These are phyloP conservation scores for Anabacerthia variegaticeps DNA, from an alignment of 2,797 vertebrate species.

Conservation along the genomic window DNA sequence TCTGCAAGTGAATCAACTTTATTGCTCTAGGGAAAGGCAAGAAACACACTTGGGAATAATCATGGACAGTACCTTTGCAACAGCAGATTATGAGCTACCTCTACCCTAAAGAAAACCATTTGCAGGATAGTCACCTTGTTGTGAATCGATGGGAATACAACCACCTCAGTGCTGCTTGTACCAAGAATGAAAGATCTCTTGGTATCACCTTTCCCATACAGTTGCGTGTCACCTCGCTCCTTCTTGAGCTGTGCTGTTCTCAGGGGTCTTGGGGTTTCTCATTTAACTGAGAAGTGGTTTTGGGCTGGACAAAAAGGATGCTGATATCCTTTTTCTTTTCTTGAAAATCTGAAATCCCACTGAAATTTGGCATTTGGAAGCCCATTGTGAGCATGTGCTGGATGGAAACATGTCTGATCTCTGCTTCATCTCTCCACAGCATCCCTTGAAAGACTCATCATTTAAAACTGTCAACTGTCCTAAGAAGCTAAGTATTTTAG, in stretches of 20 bases:
- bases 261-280: not conserved
- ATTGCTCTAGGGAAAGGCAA: not conserved
- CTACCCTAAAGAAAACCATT: not conserved
- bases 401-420: rapidly evolving
- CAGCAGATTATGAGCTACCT: not conserved
- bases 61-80: not conserved
- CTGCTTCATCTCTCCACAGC: not conserved
- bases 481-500: not conserved
- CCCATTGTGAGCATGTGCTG: not conserved
- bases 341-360: not conserved
- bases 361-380: not conserved
- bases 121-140: not conserved
- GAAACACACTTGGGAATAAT: not conserved
- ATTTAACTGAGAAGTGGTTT: not conserved
- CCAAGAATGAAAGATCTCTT: not conserved
- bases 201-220: not conserved
- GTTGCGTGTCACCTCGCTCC: not conserved
- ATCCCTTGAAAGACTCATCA: not conserved
- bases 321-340: not conserved
- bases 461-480: not conserved
- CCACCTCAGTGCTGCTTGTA: not conserved
- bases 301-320: not conserved
- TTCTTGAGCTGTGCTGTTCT: not conserved
- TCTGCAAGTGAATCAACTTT: not conserved
- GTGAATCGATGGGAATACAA: not conserved